Evolutionary conservation across 2,797 vertebrate species (phyloP).

Genomic region (Neosilurus mollespiculum): DNA sequence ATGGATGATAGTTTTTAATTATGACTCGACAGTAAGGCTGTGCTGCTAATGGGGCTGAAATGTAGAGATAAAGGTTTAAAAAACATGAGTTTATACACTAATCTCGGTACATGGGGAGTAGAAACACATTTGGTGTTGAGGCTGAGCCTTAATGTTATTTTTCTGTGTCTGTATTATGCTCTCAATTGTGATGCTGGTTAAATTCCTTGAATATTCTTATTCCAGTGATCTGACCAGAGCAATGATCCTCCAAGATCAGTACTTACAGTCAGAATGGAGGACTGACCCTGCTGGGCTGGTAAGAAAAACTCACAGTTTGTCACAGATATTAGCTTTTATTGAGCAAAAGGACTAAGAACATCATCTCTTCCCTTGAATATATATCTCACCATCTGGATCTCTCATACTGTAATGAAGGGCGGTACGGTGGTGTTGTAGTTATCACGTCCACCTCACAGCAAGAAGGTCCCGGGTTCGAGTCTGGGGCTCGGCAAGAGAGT

Average conservation of each 20-base stretch:
- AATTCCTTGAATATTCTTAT: slow-evolving; percentile 17
- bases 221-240: slow-evolving; percentile 73
- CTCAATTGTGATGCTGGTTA: background rate
- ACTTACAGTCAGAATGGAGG: slow-evolving; percentile 86
- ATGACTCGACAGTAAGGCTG: background rate
- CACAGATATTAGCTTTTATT: background rate
- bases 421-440: too few species aligned
- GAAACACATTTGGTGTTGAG: background rate
- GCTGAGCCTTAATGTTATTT: background rate
- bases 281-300: slow-evolving; percentile 80
- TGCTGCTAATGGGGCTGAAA: background rate
- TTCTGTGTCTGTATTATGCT: background rate
- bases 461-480: too few species aligned
- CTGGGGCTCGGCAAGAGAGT: too few species aligned
- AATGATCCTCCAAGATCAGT: slow-evolving; percentile 79
- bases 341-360: background rate
- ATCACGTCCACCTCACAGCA: too few species aligned
- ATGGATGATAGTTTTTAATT: background rate
- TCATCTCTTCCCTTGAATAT: background rate
- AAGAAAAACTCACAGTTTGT: slow-evolving; percentile 49
- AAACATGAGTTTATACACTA: background rate
- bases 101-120: background rate
- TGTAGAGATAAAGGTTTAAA: background rate
- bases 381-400: background rate
- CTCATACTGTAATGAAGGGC: slow-evolving; percentile 7